Conservation (phyloP, 2,797 vertebrate genomes). For the Tolypeutes matacus region DNA sequence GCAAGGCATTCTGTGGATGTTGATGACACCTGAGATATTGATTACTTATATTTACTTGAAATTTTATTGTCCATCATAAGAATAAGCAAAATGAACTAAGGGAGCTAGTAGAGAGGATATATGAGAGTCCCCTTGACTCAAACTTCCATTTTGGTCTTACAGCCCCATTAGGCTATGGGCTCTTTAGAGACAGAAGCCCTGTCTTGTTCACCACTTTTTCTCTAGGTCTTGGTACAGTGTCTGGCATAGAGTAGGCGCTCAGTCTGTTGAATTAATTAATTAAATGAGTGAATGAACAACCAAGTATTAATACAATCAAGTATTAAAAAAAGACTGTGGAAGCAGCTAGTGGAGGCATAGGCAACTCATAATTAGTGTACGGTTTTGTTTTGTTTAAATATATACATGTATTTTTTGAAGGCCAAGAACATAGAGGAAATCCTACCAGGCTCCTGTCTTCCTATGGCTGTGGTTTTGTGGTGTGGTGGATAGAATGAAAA, state of each 20-base stretch:
- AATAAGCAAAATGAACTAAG: not conserved
- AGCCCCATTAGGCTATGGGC: not conserved
- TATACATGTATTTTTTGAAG: not conserved
- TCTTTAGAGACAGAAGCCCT: not conserved
- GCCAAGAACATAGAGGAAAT: not conserved
- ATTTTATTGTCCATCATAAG: not conserved
- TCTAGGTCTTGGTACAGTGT: not conserved
- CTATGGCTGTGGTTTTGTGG: not conserved
- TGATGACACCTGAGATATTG: not conserved
- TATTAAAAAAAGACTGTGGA: not conserved
- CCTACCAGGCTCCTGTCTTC: not conserved
- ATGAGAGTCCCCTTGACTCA: not conserved
- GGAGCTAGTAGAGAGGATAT: not conserved
- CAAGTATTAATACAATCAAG: no score
- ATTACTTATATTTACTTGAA: constrained; percentile 22
- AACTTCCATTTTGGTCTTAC: fast-evolving
- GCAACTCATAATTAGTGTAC: not conserved
- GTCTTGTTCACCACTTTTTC: not conserved
- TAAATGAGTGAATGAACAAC: not conserved
- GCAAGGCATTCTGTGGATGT: constrained; percentile 3
- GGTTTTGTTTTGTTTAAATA: not conserved
- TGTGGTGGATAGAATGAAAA: no score
- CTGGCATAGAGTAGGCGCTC: not conserved
- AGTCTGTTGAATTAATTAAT: not conserved
- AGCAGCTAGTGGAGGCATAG: not conserved